Evolutionary conservation across 2,888 invertebrate species (phyloP), one percentile per base, ranked within the genome.

Genomic region (Operophtera brumata): DNA sequence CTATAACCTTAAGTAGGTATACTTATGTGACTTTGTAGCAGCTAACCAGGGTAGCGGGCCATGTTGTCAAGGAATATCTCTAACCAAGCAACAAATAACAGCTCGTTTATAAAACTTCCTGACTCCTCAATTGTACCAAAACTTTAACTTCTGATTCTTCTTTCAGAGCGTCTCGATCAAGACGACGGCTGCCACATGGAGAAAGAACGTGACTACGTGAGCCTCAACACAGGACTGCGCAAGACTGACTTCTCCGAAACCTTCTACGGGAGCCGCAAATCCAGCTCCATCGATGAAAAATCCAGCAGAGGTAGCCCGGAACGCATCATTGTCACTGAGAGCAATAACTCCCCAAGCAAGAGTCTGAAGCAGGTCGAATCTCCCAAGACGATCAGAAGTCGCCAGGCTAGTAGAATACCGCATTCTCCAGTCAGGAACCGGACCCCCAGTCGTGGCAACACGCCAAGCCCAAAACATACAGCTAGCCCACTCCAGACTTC

Each of bases 241-340:
- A 94, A 94, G 81, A 94, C 94, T 0, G 93, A 93, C 77, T 92
- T 93, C 84, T 91, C 92, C 11, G 91, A 92, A 77, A 91, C 92
- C 66, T 90, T 94, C 76, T 91, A 92, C 82, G 84, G 91, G 36
- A 83, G 90, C 54, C 91, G 92, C 68, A 89, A 91, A 65, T 75
- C 84, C 47, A 76, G 80, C 69, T 78, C 82, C 47, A 70, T 78
- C 28, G 86, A 82, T 36, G 84, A 88, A 58, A 85, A 86, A 63
- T 86, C 86, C 30, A 82, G 76, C 62, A 69, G 86, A 37, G 80
- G 81, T 58, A 90, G 91, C 64, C 84, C 87, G 1, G 87, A 90
- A 39, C 91, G 90, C n/a, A 75, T 80, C 1, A 72, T 85, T 2
- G 71, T 78, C 53, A 74, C 68, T 12, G 90, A 89, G 39, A 81